Evolutionary conservation across 1,140 invertebrate genomes (phyloP), one percentile per base, ranked within the genome.

Genomic region (Dysdera silvatica): DNA sequence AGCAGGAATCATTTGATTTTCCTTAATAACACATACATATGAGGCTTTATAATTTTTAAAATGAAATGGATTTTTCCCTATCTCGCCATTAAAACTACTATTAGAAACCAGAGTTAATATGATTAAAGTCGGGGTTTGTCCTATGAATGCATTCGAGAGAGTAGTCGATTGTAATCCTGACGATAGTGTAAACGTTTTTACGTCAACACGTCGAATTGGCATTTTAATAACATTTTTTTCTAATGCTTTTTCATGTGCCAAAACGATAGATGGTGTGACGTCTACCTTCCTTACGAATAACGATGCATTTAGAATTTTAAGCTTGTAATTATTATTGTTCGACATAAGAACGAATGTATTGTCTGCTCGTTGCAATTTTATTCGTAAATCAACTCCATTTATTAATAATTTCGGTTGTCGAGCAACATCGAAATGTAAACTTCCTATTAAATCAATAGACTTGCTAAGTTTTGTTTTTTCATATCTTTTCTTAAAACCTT

Each of bases 11-110:
- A 60, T 60, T 7, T 29, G 32, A 2, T 6, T 12, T 16, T 37
- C 57, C 2, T 60, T 47, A 51, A 60, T 29, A 24, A 41, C 20
- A n/a, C 32, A 51, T 3, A 51, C 33, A 24, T 60, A 60, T 14
- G n/a, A 40, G 28, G 52, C n/a, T 33, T 60, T 23, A 41, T 60
- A 51, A 41, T 60, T 45, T 7, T 52, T 32, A 60, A 60, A 60
- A 12, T 60, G 18, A 29, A 60, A 60, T 20, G 57, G 48, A 16
- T 60, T 60, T 31, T 60, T 60, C 14, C 3, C 23, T n/a, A 40
- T 35, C 23, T 16, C 20, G 2, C 48, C 57, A 41, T 60, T 60
- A 41, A 14, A 60, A 4, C 47, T 48, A 4, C 18, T 16, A 43
- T 60, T 60, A 1, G 57, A 60, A 4, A 52, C 35, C 14, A 60